These are phyloP conservation scores for Cantharis lateralis DNA, from an alignment of 2,888 invertebrate genomes.

Conservation along the genomic window DNA sequence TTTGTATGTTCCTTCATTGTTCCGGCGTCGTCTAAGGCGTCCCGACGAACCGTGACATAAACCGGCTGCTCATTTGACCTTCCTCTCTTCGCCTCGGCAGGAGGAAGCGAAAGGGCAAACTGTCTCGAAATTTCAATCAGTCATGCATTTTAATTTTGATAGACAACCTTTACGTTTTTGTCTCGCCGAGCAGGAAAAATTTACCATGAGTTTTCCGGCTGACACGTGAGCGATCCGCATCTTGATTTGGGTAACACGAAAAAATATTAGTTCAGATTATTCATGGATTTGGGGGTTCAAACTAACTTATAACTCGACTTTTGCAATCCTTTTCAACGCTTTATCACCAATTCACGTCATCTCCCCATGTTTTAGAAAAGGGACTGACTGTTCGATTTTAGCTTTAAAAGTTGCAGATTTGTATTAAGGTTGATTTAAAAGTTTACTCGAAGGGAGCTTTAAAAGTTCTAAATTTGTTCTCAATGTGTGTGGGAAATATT, in stretches of 20 bases:
- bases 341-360: constrained; percentile 39
- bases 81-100: constrained; percentile 28
- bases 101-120: constrained; percentile 35
- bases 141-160: constrained; percentile 20
- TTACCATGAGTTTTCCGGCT: background rate
- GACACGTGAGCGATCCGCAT: background rate
- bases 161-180: background rate
- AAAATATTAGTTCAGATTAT: constrained; percentile 32
- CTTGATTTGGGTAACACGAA: constrained; percentile 18
- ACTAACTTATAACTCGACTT: constrained; percentile 36
- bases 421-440: constrained; percentile 10
- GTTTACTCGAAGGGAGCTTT: background rate
- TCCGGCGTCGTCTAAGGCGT: constrained; percentile 34
- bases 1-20: constrained; percentile 32
- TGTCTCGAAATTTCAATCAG: constrained; percentile 26
- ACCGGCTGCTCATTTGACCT: constrained; percentile 37
- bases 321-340: constrained; percentile 36
- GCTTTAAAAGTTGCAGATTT: constrained; percentile 21
- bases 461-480: background rate
- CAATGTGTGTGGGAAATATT: background rate
- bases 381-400: constrained; percentile 33
- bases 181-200: background rate
- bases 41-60: constrained; percentile 38
- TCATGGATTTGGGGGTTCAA: constrained; percentile 20
- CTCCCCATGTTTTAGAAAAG: constrained; percentile 34